Base-by-base conservation (phyloP, 2,113 vertebrate species). In the Nibea coibor region DNA sequence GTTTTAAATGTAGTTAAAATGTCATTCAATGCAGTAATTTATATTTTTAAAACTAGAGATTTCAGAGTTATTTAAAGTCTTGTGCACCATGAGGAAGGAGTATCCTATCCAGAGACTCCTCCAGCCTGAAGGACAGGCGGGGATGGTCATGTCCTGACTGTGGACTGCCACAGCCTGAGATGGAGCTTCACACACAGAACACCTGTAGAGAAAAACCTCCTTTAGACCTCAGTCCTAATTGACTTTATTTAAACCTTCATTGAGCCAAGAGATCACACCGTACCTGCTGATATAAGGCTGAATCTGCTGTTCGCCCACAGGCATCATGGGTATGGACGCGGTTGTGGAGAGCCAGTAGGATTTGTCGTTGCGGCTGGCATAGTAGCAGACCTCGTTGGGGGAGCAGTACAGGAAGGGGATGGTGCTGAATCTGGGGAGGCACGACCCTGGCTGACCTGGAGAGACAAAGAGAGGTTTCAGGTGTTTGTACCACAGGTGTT, bases 321-420 rank as follows among this genome's bases (percentile, higher is more conserved):
- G 98, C 97, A 97, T 97, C 98, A 99, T 99, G 85, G 98, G 98
- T 68, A 99, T 99, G 14, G 97, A 95, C 1, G 96, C 97, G 0
- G 96, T 96, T 22, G 98, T 99, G 81, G 98, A 98, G 15, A 99
- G 97, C 98, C 98, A 99, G 90, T 98, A 99, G 82, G 98, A 99
- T 67, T 99, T 99, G 92, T 99, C 98, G 0, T 99, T 99, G 53
- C 97, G 94, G 84, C 96, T 96, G 83, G 98, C 97, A 0, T 97
- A 99, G 91, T 98, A 96, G 92, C 97, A 99, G 50, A 98, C 89
- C 64, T 98, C 97, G 0, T 96, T 95, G 83, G 96, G 93, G 69
- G 97, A 98, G 93, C 98, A 99, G 94, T 98, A 99, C 77, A 99
- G 96, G 87, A 99, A 99, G 35, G 98, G 98, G 94, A 99, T 98